Evolutionary conservation across 2,888 invertebrate species (phyloP).

Genomic region (Eumacrocentrus americanus): DNA sequence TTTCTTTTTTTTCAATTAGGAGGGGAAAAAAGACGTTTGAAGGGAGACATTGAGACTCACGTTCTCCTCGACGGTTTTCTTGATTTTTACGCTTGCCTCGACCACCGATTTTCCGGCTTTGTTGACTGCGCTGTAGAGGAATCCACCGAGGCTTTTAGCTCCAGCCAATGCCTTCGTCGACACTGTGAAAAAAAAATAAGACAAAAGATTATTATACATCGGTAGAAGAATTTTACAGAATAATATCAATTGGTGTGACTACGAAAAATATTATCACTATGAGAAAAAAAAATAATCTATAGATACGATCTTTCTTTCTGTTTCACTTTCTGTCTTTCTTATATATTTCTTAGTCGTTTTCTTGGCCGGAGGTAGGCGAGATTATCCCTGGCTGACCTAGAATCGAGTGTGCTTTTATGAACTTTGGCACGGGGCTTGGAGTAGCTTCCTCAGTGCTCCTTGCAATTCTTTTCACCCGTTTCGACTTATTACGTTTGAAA

Average conservation of each 20-base stretch:
- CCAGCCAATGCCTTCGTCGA: conserved; percentile 89
- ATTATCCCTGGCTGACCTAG: conserved; percentile 29
- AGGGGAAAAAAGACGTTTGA: too few species aligned
- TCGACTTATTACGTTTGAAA: conserved; percentile 21
- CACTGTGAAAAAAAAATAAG: conserved; percentile 67
- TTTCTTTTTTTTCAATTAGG: background rate
- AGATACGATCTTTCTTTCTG: background rate
- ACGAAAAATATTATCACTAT: background rate
- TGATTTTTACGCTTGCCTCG: conserved; percentile 89
- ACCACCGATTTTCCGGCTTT: conserved; percentile 93
- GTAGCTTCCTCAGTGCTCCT: conserved; percentile 2
- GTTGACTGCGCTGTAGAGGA: conserved; percentile 93
- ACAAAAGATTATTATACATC: too few species aligned
- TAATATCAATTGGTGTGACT: background rate
- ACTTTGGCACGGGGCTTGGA: conserved; percentile 3
- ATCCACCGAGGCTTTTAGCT: conserved; percentile 89
- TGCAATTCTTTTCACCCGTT: conserved; percentile 27
- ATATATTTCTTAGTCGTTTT: background rate
- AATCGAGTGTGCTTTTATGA: conserved; percentile 22
- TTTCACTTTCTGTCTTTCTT: background rate
- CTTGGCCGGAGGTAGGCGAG: conserved; percentile 2
- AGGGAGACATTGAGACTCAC: conserved; percentile 71
- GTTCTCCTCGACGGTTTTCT: conserved; percentile 95
- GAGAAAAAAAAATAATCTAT: background rate
- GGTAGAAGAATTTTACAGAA: too few species aligned